Percentiles rank a stretch among this genome's conserved stretches.
Evolutionary conservation across 2,113 vertebrate species (phyloP).

Genomic region (Bufo bufo): DNA sequence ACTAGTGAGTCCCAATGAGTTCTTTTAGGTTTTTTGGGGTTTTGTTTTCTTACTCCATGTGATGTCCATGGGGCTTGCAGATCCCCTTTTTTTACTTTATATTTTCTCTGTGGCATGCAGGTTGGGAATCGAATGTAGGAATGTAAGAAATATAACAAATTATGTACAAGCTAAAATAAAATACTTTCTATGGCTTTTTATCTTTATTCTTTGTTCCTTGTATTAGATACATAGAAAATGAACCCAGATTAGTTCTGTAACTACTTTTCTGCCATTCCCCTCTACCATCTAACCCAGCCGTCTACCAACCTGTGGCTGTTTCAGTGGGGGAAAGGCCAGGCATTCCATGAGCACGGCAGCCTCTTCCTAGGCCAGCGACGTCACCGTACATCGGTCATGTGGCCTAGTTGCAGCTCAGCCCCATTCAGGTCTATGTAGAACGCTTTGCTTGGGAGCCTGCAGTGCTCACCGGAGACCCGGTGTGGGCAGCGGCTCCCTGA

Average conservation of each 20-base stretch:
- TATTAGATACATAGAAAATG: neutral
- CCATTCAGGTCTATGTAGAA: too few species aligned
- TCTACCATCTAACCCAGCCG: neutral
- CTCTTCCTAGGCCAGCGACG: too few species aligned
- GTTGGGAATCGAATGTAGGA: neutral
- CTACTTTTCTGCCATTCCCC: neutral
- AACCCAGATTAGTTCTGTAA: neutral
- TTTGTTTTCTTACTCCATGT: neutral
- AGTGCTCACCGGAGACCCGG: too few species aligned
- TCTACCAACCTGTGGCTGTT: too few species aligned
- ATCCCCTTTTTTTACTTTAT: neutral
- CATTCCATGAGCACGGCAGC: too few species aligned
- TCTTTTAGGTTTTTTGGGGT: neutral
- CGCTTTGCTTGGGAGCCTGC: too few species aligned
- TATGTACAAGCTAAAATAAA: slow-evolving; percentile 4
- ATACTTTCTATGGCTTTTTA: neutral
- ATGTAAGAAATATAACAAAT: neutral
- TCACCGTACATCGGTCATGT: too few species aligned
- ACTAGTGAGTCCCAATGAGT: neutral
- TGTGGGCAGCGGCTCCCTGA: too few species aligned
- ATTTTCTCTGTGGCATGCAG: neutral
- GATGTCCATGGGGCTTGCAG: neutral
- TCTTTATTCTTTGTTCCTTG: neutral
- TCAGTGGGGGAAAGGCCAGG: too few species aligned
- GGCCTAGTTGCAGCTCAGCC: too few species aligned